Evolutionary conservation across 2,797 vertebrate species (phyloP).

Genomic region (Botia kubotai): DNA sequence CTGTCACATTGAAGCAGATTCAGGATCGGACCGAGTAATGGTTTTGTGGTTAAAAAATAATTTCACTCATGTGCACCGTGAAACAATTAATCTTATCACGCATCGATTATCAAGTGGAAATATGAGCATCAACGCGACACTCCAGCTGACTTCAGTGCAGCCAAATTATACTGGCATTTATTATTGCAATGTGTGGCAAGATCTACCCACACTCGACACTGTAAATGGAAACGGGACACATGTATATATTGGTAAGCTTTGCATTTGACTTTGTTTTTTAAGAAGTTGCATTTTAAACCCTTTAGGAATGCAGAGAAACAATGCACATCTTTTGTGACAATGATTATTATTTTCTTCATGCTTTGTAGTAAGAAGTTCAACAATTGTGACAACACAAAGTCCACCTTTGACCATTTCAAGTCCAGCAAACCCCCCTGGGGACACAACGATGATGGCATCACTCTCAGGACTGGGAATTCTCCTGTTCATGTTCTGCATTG

Average conservation of each 20-base stretch:
- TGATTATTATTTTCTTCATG: not conserved
- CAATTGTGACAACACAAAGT: not conserved
- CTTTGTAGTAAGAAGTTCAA: not conserved
- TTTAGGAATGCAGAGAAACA: not conserved
- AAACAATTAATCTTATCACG: rapidly evolving
- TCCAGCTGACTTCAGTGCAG: not conserved
- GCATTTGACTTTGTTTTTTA: not conserved
- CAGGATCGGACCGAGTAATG: rapidly evolving
- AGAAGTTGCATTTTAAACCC: not conserved
- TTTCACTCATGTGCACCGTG: rapidly evolving
- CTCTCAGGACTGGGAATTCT: not conserved
- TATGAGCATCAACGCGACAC: not conserved
- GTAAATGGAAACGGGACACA: slow-evolving; percentile 4
- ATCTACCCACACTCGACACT: rapidly evolving
- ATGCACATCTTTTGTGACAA: not conserved
- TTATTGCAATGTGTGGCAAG: slow-evolving; percentile 6
- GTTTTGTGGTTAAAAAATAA: slow-evolving; percentile 28
- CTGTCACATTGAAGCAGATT: slow-evolving; percentile 35
- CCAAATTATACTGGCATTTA: slow-evolving; percentile 35
- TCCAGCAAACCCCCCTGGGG: not conserved
- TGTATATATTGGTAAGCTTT: slow-evolving; percentile 41
- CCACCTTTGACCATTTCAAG: too few species aligned
- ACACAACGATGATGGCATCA: not conserved
- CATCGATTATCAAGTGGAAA: not conserved
- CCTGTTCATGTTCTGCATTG: not conserved